Percentiles rank a stretch among this genome's conserved stretches.
These are phyloP conservation scores for Silurus aristotelis DNA, from an alignment of 2,797 vertebrate genomes.

Conservation along the genomic window DNA sequence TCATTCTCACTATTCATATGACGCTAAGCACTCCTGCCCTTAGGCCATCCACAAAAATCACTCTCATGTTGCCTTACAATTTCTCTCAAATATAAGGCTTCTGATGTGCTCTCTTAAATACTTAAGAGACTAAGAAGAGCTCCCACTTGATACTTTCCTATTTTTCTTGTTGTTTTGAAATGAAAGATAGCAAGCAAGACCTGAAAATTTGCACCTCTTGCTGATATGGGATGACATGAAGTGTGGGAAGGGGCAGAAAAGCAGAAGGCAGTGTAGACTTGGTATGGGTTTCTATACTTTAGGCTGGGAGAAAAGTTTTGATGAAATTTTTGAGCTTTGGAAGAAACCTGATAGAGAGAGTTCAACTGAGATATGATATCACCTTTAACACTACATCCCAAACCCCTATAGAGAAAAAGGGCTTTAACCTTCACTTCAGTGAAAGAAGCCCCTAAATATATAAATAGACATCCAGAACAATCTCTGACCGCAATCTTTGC, in stretches of 20 bases:
- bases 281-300: background rate
- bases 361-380: slow-evolving; percentile 30
- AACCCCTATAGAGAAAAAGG: slow-evolving; percentile 6
- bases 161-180: slow-evolving; percentile 3
- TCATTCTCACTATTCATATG: slow-evolving; percentile 13
- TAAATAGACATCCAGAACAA: slow-evolving; percentile 25
- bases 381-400: background rate
- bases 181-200: background rate
- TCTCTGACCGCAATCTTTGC: slow-evolving; percentile 25
- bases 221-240: background rate
- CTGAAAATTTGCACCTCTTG: background rate
- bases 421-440: slow-evolving; percentile 5
- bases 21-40: slow-evolving; percentile 15
- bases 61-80: slow-evolving; percentile 8
- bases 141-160: background rate
- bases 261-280: background rate
- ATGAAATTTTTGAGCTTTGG: background rate
- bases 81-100: slow-evolving; percentile 11
- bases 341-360: background rate
- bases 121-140: slow-evolving; percentile 12
- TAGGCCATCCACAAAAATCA: slow-evolving; percentile 20
- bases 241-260: slow-evolving; percentile 5
- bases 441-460: background rate
- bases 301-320: background rate
- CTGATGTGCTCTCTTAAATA: slow-evolving; percentile 26